Percentiles rank a stretch among this genome's conserved stretches.
Evolutionary conservation across 2,888 invertebrate species (phyloP).

Genomic region (Xylophagus ater): DNA sequence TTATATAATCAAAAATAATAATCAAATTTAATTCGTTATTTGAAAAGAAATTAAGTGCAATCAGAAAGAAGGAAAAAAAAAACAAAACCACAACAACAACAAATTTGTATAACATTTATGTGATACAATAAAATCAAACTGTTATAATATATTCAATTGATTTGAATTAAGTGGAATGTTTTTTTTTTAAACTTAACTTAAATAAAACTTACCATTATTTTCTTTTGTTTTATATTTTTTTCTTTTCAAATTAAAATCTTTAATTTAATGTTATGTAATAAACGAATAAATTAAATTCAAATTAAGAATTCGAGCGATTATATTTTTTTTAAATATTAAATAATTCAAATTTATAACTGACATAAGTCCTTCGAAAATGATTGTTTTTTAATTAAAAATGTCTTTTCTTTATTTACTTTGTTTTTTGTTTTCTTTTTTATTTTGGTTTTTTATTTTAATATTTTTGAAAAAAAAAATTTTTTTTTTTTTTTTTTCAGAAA

Average conservation of each 20-base stretch:
- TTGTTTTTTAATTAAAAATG: too few species aligned
- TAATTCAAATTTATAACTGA: slow-evolving; percentile 35
- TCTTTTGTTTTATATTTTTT: slow-evolving; percentile 9
- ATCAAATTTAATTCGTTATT: too few species aligned
- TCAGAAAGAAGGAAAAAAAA: too few species aligned
- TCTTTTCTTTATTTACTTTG: neutral
- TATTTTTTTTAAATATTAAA: slow-evolving; percentile 33
- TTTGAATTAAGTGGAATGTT: too few species aligned
- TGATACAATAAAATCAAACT: too few species aligned
- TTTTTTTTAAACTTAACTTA: slow-evolving; percentile 4
- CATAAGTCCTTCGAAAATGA: slow-evolving; percentile 34
- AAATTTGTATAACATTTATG: too few species aligned
- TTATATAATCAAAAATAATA: too few species aligned
- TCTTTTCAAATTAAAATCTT: slow-evolving; percentile 18
- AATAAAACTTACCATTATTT: slow-evolving; percentile 7
- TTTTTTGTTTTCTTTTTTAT: slow-evolving; percentile 3
- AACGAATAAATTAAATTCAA: slow-evolving; percentile 34
- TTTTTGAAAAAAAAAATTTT: too few species aligned
- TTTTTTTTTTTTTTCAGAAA: too few species aligned
- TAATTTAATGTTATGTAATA: slow-evolving; percentile 35
- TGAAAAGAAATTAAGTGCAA: too few species aligned
- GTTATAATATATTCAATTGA: too few species aligned
- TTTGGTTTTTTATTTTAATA: slow-evolving; percentile 6
- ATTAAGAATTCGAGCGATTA: slow-evolving; percentile 30
- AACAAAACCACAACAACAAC: too few species aligned